Evolutionary conservation across 2,888 invertebrate genomes (phyloP).

Genomic region (Neuroscelio doddi): DNA sequence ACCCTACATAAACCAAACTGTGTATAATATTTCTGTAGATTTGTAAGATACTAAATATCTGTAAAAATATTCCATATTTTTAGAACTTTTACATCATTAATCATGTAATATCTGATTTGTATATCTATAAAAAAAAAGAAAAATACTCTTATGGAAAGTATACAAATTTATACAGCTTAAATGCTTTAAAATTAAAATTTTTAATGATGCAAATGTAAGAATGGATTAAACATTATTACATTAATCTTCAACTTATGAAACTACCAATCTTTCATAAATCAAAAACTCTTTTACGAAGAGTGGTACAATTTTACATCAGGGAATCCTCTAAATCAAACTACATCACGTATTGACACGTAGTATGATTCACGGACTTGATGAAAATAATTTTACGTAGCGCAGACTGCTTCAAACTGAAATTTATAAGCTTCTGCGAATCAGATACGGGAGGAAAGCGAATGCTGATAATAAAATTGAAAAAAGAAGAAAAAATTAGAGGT

Average conservation of each 20-base stretch:
- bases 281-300: not conserved
- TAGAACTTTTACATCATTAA: too few relatives aligned
- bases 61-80: too few relatives aligned
- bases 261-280: not conserved
- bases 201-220: too few relatives aligned
- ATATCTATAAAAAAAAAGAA: too few relatives aligned
- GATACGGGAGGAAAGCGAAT: conserved; percentile 12
- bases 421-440: conserved; percentile 10
- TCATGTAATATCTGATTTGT: too few relatives aligned
- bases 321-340: conserved; percentile 20
- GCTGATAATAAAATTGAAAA: conserved; percentile 13
- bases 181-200: too few relatives aligned
- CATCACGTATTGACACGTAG: conserved; percentile 13
- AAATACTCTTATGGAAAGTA: too few relatives aligned
- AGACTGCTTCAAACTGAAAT: conserved; percentile 3
- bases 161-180: too few relatives aligned
- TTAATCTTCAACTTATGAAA: not conserved
- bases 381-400: conserved; percentile 17
- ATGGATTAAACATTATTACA: too few relatives aligned
- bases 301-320: conserved; percentile 10
- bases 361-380: conserved; percentile 19
- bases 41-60: too few relatives aligned
- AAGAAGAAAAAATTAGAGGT: conserved; percentile 4
- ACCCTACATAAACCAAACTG: too few relatives aligned
- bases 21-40: too few relatives aligned